phyloP scores from a whole-genome alignment of 2,113 vertebrate species.

The Hemiscyllium ocellatum region DNA sequence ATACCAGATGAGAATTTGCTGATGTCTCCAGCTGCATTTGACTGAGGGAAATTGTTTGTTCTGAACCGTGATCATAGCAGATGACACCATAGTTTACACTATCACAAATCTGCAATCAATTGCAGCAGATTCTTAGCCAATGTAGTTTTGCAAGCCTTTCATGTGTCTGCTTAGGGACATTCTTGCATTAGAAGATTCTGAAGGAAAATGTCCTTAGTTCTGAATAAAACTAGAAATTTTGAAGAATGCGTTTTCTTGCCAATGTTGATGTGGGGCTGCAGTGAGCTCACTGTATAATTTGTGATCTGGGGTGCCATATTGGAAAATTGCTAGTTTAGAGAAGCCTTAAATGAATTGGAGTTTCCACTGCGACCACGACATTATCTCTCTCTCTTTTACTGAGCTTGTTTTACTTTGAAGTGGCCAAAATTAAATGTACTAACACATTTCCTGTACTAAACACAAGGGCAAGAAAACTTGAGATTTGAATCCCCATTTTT shows the following conservation, averaged over 20 bases:
- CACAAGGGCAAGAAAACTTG: background rate
- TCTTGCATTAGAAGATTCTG: background rate
- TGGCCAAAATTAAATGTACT: conserved; percentile 23
- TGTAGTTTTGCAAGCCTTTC: background rate
- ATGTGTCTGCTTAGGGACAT: background rate
- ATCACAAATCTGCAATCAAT: background rate
- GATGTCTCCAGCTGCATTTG: background rate
- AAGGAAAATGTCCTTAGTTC: background rate
- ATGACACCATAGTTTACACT: background rate
- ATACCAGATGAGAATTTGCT: conserved; percentile 8
- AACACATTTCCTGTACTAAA: conserved; percentile 22
- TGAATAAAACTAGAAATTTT: conserved; percentile 11
- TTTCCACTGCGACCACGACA: background rate
- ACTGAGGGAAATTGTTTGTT: background rate
- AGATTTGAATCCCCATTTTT: conserved; percentile 11
- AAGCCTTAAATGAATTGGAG: conserved; percentile 29
- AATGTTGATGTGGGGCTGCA: conserved; percentile 15
- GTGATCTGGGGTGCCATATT: background rate
- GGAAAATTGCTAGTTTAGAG: conserved; percentile 24
- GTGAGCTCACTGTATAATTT: background rate
- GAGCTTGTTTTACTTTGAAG: conserved; percentile 16
- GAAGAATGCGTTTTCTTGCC: background rate
- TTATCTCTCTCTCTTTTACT: background rate
- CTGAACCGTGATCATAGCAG: background rate
- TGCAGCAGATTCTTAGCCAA: conserved; percentile 8